Percentiles rank a stretch among this genome's conserved stretches.
Conservation (phyloP, 1,140 invertebrate genomes). For the Danaus plexippus region DNA sequence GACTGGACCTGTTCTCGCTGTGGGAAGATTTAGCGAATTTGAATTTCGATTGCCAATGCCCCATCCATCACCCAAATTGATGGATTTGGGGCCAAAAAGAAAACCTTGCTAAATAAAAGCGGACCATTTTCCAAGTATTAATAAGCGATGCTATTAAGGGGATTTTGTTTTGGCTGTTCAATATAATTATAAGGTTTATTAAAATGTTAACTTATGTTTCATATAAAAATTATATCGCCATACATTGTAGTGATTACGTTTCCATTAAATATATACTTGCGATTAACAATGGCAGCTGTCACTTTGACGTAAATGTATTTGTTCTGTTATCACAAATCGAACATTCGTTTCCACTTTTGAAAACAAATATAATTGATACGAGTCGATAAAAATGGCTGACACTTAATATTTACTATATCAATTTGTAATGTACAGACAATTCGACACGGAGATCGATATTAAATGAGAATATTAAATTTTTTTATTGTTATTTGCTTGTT, state of each 20-base stretch:
- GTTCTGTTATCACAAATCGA: constrained; percentile 10
- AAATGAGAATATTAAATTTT: too few relatives aligned
- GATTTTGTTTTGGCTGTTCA: constrained; percentile 21
- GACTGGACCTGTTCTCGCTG: constrained; percentile 58
- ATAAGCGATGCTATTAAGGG: constrained; percentile 52
- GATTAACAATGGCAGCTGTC: not conserved
- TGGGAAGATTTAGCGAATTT: constrained; percentile 71
- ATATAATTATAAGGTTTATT: constrained; percentile 12
- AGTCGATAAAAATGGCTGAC: too few relatives aligned
- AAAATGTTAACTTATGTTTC: too few relatives aligned
- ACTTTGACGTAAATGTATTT: constrained; percentile 10
- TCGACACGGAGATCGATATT: too few relatives aligned
- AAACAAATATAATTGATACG: constrained; percentile 10
- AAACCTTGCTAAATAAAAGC: constrained; percentile 53
- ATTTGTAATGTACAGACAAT: too few relatives aligned
- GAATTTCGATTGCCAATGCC: constrained; percentile 63
- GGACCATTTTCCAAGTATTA: constrained; percentile 52
- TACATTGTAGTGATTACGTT: too few relatives aligned
- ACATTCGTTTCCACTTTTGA: constrained; percentile 17
- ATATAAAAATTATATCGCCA: too few relatives aligned
- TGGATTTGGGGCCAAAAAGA: constrained; percentile 66
- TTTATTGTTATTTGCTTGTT: too few relatives aligned
- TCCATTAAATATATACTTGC: too few relatives aligned
- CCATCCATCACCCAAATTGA: constrained; percentile 69
- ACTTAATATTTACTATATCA: too few relatives aligned